Conservation (phyloP, 1,140 invertebrate genomes). For the Drosophila nebulosa region DNA sequence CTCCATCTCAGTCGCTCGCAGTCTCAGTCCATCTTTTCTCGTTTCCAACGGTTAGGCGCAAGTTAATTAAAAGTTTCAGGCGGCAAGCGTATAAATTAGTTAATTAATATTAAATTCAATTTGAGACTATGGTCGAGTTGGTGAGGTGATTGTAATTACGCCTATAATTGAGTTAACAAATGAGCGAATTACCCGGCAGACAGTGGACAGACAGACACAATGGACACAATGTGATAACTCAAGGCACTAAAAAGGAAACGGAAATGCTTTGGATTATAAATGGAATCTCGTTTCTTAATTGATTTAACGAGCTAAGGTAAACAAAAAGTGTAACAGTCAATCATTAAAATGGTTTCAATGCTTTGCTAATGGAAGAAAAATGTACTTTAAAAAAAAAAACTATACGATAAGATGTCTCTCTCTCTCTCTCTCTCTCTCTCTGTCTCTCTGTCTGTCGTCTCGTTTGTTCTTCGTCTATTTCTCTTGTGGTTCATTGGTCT, state of each 20-base stretch:
- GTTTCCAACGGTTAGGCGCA: neutral
- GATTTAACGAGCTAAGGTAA: too few species aligned
- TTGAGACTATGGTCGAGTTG: constrained; percentile 30
- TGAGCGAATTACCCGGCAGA: constrained; percentile 50
- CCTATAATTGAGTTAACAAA: constrained; percentile 71
- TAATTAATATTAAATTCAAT: constrained; percentile 78
- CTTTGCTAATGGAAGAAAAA: too few species aligned
- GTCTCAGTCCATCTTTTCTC: neutral
- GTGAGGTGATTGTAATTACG: constrained; percentile 1
- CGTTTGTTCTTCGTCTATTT: too few species aligned
- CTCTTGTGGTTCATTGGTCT: neutral
- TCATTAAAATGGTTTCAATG: too few species aligned
- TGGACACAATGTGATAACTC: constrained; percentile 41
- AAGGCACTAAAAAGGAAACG: neutral
- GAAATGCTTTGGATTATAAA: too few species aligned
- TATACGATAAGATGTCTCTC: too few species aligned
- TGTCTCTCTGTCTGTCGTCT: too few species aligned
- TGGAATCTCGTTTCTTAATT: too few species aligned
- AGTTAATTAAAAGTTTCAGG: constrained; percentile 62
- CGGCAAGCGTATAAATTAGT: constrained; percentile 63
- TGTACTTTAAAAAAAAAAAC: too few species aligned
- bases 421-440: too few species aligned
- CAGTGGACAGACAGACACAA: neutral
- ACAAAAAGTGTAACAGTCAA: too few species aligned
- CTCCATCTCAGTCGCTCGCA: neutral